Evolutionary conservation across 2,797 vertebrate species (phyloP).

Genomic region (Telmatherina bonti): DNA sequence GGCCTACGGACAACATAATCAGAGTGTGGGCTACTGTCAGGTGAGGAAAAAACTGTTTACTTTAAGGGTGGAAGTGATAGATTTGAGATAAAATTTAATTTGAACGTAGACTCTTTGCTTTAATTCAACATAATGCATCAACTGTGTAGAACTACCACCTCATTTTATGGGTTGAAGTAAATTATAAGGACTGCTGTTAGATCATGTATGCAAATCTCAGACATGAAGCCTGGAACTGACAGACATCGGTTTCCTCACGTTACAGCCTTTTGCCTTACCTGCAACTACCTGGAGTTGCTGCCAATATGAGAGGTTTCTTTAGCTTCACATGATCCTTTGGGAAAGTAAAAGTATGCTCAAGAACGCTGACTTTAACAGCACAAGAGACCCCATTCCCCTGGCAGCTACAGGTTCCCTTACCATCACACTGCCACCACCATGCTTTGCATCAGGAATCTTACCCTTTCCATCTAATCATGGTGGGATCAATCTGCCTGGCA

Average conservation of each 20-base stretch:
- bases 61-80: conserved; percentile 29
- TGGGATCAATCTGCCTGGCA: background rate
- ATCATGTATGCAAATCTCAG: background rate
- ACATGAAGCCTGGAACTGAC: background rate
- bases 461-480: background rate
- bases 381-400: no score
- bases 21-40: conserved; percentile 94
- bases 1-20: conserved; percentile 93
- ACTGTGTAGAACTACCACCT: no score
- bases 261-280: background rate
- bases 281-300: background rate
- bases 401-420: background rate
- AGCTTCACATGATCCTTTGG: background rate
- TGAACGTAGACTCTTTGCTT: background rate
- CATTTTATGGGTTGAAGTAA: no score
- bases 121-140: background rate
- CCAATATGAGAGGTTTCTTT: background rate
- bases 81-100: background rate
- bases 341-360: no score
- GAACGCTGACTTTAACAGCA: no score
- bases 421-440: background rate
- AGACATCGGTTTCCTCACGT: background rate
- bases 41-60: conserved; percentile 72
- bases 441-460: background rate
- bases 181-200: background rate